Evolutionary conservation across 1,140 invertebrate genomes (phyloP).

Genomic region (Caligus rogercresseyi): DNA sequence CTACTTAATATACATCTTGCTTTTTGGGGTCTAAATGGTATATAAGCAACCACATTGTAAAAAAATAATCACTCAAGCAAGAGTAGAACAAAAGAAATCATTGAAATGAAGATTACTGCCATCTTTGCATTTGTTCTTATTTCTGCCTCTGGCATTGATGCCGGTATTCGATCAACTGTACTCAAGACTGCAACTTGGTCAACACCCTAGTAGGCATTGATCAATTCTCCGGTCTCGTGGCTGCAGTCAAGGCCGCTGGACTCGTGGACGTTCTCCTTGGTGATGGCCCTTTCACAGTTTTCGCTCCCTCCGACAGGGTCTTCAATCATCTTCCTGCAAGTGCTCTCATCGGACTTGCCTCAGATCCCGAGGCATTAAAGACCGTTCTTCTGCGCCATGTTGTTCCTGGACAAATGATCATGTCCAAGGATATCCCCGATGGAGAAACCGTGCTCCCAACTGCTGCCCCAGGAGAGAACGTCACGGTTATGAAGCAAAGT

Average conservation of each 20-base stretch:
- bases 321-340: slow-evolving; percentile 43
- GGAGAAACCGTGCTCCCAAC: not conserved
- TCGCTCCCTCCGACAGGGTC: slow-evolving; percentile 60
- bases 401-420: slow-evolving; percentile 36
- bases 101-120: no score
- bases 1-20: no score
- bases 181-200: not conserved
- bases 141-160: no score
- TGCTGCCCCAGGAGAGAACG: not conserved
- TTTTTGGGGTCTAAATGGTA: no score
- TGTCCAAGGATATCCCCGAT: not conserved
- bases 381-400: slow-evolving; percentile 58
- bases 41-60: no score
- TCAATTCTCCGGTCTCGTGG: slow-evolving; percentile 31
- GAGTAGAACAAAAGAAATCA: no score
- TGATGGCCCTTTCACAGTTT: slow-evolving; percentile 47
- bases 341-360: slow-evolving; percentile 39
- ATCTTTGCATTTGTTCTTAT: no score
- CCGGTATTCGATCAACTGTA: not conserved
- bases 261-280: slow-evolving; percentile 46
- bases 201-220: not conserved
- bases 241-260: slow-evolving; percentile 51
- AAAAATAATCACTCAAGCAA: no score
- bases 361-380: slow-evolving; percentile 43
- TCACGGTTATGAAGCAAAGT: not conserved